Conservation (phyloP, 2,888 invertebrate species). For the Macrosoma leucophasiata region DNA sequence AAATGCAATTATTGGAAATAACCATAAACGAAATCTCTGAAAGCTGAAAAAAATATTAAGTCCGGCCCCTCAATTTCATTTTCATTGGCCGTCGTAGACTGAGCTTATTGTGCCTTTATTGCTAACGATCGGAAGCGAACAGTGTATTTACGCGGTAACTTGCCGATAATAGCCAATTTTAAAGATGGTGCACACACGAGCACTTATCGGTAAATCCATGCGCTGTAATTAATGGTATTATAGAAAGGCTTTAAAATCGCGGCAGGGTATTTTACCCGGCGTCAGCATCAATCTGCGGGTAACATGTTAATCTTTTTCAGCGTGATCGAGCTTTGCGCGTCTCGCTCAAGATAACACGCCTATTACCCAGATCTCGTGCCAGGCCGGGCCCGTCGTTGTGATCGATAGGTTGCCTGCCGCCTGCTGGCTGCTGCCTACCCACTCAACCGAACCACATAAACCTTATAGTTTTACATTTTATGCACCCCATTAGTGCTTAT, state of each 20-base stretch:
- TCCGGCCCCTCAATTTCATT: conserved; percentile 12
- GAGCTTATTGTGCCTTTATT: conserved; percentile 20
- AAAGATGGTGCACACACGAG: conserved; percentile 37
- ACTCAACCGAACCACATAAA: conserved; percentile 24
- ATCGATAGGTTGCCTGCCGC: conserved; percentile 41
- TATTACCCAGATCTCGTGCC: conserved; percentile 33
- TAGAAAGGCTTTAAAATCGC: conserved; percentile 23
- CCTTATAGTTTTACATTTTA: conserved; percentile 28
- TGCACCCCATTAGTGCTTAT: conserved; percentile 24
- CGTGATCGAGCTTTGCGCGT: conserved; percentile 41
- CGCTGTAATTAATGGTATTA: conserved; percentile 28
- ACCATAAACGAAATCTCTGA: conserved; percentile 8
- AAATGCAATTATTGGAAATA: conserved; percentile 7
- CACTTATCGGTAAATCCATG: conserved; percentile 40
- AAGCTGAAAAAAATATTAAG: conserved; percentile 14
- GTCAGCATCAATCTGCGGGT: conserved; percentile 40
- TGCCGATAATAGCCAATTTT: conserved; percentile 46
- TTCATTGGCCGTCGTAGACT: conserved; percentile 16
- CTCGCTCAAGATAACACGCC: conserved; percentile 41
- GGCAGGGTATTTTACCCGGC: conserved; percentile 30
- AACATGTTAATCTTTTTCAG: conserved; percentile 56
- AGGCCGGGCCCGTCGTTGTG: conserved; percentile 28
- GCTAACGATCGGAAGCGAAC: conserved; percentile 22
- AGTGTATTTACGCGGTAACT: conserved; percentile 28
- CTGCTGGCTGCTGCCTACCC: no score